Base-by-base conservation (phyloP, 1,140 invertebrate genomes). In the Octopus bimaculoides region DNA sequence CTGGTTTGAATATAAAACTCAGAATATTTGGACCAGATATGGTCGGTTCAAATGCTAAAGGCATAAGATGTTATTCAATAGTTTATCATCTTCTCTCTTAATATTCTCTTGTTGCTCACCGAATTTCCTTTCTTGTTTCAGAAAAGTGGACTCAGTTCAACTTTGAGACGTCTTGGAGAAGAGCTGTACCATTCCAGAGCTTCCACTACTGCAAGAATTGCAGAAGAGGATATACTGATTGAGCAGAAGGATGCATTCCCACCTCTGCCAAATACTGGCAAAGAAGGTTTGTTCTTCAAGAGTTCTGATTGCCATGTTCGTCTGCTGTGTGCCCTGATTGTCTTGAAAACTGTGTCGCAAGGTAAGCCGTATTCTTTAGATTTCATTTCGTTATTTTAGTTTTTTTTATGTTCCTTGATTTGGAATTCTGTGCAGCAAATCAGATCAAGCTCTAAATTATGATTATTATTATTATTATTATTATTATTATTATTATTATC, bases 341-440 rank as follows among this genome's bases (percentile, higher is more conserved):
- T 89, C 69, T 80, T 90, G 17, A 88, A 88, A 81, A 89, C 88
- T 55, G 76, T 89, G 53, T 85, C 86, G 77, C 88, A 89, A 87
- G 88, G 89, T 89, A 80, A 82, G 83, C 73, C 5, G 41, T 20
- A 41, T 41, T 41, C 26, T 41, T 41, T 41, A 41, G 26, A 41
- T 41, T 41, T 41, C 26, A 2, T 41, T 41, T 41, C 26, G 1
- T 41, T 41, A 41, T 41, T 41, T 41, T 41, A 41, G 26, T 41
- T 3, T 41, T 41, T 41, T 41, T 41, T 41, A 41, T 41, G 26
- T 41, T 41, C 26, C 26, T 41, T 41, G 26, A 41, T 41, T 41
- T 41, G 26, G 26, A 41, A 41, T 41, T 41, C 26, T 41, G 26
- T 41, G 26, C 26, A 41, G 26, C 26, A 41, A 41, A 41, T 41